Evolutionary conservation across 2,888 invertebrate genomes (phyloP).

Genomic region (Scaptomyza polygonia): DNA sequence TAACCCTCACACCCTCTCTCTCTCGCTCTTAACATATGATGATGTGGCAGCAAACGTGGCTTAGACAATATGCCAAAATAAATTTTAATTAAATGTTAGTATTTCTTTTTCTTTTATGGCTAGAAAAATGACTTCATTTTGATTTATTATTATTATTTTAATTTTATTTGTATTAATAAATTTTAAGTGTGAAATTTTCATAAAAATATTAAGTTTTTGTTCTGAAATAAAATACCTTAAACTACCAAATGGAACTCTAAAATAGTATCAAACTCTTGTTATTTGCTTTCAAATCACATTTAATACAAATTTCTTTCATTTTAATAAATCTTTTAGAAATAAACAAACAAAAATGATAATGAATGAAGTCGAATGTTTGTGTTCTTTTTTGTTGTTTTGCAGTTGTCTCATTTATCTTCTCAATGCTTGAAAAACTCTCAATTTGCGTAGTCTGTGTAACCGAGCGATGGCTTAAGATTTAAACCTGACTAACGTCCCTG

Average conservation of each 20-base stretch:
- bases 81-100: conserved; percentile 9
- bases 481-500: conserved; percentile 61
- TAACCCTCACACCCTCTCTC: not conserved
- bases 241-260: too few species aligned
- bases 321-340: not conserved
- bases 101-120: not conserved
- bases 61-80: conserved; percentile 24
- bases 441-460: conserved; percentile 41
- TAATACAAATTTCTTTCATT: not conserved
- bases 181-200: too few species aligned
- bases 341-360: conserved; percentile 8
- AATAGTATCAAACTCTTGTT: too few species aligned
- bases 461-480: conserved; percentile 51
- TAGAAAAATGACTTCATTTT: not conserved
- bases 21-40: conserved; percentile 13
- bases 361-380: conserved; percentile 11
- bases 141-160: not conserved
- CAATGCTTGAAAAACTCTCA: conserved; percentile 55
- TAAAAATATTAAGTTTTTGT: too few species aligned
- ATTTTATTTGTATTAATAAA: too few species aligned
- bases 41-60: conserved; percentile 22
- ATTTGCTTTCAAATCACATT: not conserved
- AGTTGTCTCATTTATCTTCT: conserved; percentile 52
- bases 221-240: too few species aligned
- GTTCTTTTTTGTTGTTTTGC: not conserved